A percentile compares a stretch with the other conserved stretches of the same genome.
Conservation (phyloP, 2,113 vertebrate species). For the Aplodontia rufa region DNA sequence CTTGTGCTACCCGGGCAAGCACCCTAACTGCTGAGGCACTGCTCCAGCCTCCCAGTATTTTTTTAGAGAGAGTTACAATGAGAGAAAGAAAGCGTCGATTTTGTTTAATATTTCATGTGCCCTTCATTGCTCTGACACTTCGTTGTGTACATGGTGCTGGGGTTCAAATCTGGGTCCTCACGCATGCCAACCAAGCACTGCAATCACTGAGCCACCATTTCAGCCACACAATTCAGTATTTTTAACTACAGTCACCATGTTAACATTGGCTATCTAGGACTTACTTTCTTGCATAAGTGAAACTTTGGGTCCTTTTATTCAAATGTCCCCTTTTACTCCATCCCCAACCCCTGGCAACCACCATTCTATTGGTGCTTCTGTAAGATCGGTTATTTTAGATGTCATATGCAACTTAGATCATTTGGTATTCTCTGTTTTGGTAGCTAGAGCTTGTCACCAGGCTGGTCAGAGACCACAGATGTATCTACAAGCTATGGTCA, state of each 20-base stretch:
- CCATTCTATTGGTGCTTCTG: not conserved
- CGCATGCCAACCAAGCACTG: no score
- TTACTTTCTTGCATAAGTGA: not conserved
- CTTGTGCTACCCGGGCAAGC: no score
- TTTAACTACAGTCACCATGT: not conserved
- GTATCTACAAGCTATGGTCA: not conserved
- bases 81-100: no score
- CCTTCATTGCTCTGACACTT: no score
- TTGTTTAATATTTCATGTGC: no score
- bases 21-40: no score
- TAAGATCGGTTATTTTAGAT: not conserved
- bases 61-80: no score
- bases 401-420: not conserved
- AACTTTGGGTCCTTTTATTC: not conserved
- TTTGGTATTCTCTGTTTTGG: not conserved
- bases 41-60: no score
- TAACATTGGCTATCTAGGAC: not conserved
- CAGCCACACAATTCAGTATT: not conserved
- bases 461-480: no score
- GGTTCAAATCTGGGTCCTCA: no score
- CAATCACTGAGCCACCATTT: no score
- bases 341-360: not conserved
- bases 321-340: not conserved
- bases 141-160: no score
- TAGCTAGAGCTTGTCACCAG: not conserved